Evolutionary conservation across 2,888 invertebrate species (phyloP).

Genomic region (Rhodophaea formosa): DNA sequence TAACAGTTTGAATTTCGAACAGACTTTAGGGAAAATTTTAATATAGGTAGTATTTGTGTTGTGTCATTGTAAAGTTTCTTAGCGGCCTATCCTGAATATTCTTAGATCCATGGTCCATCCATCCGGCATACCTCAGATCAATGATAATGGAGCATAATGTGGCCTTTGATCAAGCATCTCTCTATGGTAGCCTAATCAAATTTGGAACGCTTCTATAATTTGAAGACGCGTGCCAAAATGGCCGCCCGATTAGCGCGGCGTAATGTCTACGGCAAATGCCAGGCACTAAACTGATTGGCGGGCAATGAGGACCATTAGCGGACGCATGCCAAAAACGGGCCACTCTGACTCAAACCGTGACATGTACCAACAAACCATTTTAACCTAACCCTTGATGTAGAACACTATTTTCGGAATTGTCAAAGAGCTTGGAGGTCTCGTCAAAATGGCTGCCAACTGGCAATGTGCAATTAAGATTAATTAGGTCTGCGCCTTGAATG

Average conservation of each 20-base stretch:
- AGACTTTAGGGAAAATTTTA: too few species aligned
- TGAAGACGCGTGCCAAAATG: slow-evolving; percentile 51
- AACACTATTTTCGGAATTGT: slow-evolving; percentile 14
- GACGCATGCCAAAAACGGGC: slow-evolving; percentile 57
- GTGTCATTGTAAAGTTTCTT: too few species aligned
- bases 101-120: too few species aligned
- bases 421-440: slow-evolving; percentile 6
- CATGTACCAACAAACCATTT: slow-evolving; percentile 36
- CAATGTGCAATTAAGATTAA: slow-evolving; percentile 54
- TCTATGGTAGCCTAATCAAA: slow-evolving; percentile 35
- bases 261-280: slow-evolving; percentile 59
- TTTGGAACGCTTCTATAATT: slow-evolving; percentile 49
- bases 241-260: slow-evolving; percentile 39
- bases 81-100: too few species aligned
- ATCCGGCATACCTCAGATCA: neutral
- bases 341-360: slow-evolving; percentile 53
- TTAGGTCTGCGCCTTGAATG: slow-evolving; percentile 43
- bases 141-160: slow-evolving; percentile 3
- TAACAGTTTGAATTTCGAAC: too few species aligned
- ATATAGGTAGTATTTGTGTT: too few species aligned
- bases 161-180: slow-evolving; percentile 7
- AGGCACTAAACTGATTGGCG: slow-evolving; percentile 67
- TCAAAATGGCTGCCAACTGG: slow-evolving; percentile 2
- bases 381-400: slow-evolving; percentile 29
- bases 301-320: slow-evolving; percentile 68